phyloP scores from a whole-genome alignment of 1,140 invertebrate genomes.

The Littorina saxatilis region DNA sequence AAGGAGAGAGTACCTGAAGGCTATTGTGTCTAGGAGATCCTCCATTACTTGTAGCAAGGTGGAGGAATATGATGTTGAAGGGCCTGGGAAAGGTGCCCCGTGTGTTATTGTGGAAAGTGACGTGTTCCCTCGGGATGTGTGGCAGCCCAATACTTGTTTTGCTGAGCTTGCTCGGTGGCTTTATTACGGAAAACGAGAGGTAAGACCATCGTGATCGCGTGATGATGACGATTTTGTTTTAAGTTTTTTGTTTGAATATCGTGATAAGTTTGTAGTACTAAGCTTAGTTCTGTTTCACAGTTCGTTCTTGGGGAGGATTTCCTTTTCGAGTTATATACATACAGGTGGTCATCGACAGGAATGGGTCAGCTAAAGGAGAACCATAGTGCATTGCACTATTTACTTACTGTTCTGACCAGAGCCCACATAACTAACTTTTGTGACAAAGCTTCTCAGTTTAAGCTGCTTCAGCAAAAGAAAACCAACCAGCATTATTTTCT shows the following conservation, averaged over 20 bases:
- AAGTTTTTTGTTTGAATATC: neutral
- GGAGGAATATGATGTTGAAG: neutral
- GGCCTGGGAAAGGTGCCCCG: neutral
- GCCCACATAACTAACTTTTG: too few relatives aligned
- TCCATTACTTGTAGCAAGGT: neutral
- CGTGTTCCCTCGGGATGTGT: conserved; percentile 20
- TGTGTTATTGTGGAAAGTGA: conserved; percentile 7
- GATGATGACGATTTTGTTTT: too few relatives aligned
- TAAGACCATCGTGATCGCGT: too few relatives aligned
- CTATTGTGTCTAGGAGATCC: neutral
- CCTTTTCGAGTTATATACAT: too few relatives aligned
- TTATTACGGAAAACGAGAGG: conserved; percentile 26
- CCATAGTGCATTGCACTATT: too few relatives aligned
- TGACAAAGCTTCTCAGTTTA: too few relatives aligned
- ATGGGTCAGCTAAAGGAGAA: too few relatives aligned
- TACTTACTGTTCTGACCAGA: too few relatives aligned
- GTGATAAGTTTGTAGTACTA: neutral
- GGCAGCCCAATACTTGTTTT: neutral
- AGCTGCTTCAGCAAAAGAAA: too few relatives aligned
- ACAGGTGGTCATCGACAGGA: too few relatives aligned
- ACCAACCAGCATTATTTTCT: too few relatives aligned
- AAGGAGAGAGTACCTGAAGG: neutral
- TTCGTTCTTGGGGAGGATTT: too few relatives aligned
- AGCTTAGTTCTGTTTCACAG: neutral
- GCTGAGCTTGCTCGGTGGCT: conserved; percentile 34